Percentiles rank a stretch among this genome's conserved stretches.
phyloP scores from a whole-genome alignment of 2,797 vertebrate species.

The Gymnopithys bicolor region DNA sequence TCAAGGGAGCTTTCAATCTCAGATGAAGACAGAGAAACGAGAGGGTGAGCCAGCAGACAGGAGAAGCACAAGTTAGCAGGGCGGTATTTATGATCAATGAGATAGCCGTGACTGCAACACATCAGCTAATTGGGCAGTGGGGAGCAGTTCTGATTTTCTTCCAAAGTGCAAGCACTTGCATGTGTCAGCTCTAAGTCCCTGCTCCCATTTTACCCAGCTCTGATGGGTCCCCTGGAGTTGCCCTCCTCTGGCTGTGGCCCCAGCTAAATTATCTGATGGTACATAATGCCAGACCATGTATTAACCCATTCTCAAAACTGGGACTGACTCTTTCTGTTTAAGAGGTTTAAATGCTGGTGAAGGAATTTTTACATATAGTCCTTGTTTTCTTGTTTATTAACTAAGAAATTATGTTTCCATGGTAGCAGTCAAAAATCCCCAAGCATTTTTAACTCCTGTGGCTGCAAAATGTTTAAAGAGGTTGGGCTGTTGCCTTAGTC shows the following conservation, averaged over 20 bases:
- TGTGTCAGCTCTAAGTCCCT: slow-evolving; percentile 6
- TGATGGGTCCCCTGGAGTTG: background rate
- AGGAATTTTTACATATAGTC: background rate
- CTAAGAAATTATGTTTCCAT: background rate
- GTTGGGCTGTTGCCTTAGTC: background rate
- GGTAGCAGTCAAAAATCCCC: background rate
- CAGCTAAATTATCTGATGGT: background rate
- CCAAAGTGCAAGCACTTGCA: background rate
- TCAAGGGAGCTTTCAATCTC: background rate
- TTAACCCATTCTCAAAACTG: background rate
- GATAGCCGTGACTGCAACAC: background rate
- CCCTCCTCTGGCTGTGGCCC: background rate
- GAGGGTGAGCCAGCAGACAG: background rate
- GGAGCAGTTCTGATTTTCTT: slow-evolving; percentile 40
- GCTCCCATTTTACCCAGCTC: background rate
- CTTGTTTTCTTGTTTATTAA: slow-evolving; percentile 31
- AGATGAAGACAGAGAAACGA: background rate
- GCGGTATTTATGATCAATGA: background rate
- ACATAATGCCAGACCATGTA: background rate
- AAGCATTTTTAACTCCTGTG: background rate
- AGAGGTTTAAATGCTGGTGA: background rate
- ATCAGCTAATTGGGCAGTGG: slow-evolving; percentile 41
- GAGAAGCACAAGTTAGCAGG: background rate
- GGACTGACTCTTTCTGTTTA: background rate
- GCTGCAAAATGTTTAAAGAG: background rate